Base-by-base conservation (phyloP, 2,113 vertebrate species). In the Colinus virginianus region DNA sequence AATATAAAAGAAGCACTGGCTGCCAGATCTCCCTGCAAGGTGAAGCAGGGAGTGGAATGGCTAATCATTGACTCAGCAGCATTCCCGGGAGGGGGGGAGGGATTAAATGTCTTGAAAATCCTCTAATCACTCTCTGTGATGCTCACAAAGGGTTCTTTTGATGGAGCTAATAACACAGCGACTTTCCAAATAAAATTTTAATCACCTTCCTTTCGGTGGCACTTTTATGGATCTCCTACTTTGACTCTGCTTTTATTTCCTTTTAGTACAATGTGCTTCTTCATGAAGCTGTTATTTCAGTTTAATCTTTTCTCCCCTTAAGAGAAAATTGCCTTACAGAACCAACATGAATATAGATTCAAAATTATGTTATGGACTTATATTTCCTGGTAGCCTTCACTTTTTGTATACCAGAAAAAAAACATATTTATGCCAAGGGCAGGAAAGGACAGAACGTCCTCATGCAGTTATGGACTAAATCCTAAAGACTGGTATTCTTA, bases 101-200 rank as follows among this genome's bases (percentile, higher is more conserved):
- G 95, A 94, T 93, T 95, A 89, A 92, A 77, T 95, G 72, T 93
- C 94, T 71, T 70, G 42, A 84, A 93, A 91, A 94, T 93, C 88
- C 56, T 40, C 87, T 92, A 89, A 95, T 95, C 84, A 63, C 72
- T 12, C 87, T 46, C 82, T 81, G 82, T 91, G 58, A 66, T 90
- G 22, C 26, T 84, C 77, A 79, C 94, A 96, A 93, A 94, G 68
- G 40, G 19, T 78, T 94, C 95, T 96, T 96, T 96, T 96, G 82
- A 96, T 71, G 78, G 66, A 84, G 56, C 8, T 71, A 78, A 63
- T 71, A 86, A 87, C 63, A 43, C 5, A 1, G 46, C 12, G n/a
- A 59, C 76, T 78, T 91, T 67, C 43, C 16, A n/a, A n/a, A 49
- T 66, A 51, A 38, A 23, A 55, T 75, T 93, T 91, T 86, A 93